Evolutionary conservation across 2,797 vertebrate species (phyloP), one percentile per base, ranked within the genome.

Genomic region (Cercopithecus diana): DNA sequence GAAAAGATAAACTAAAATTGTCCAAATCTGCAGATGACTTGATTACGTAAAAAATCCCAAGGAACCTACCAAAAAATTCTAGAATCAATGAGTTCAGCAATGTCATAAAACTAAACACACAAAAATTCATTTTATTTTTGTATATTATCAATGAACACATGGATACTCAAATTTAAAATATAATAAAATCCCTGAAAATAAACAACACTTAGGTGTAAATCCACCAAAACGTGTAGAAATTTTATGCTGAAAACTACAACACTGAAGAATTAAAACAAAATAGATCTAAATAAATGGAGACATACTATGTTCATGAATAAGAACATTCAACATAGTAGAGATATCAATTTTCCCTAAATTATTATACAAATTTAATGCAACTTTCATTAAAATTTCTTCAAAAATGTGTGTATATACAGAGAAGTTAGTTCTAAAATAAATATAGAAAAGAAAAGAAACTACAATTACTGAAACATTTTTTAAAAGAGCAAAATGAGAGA

Each of bases 91-190:
- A 94, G 5, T 86, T 52, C 76, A 82, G 12, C 8, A 72, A 61
- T 39, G 26, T 89, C 80, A 20, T 5, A 67, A 17, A 85, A 61
- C 84, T 81, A 7, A 95, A 93, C 20, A 30, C 13, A 79, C 50
- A 82, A 91, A 84, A 80, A n/a, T 73, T n/a, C 55, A 30, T 72
- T 89, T 93, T 33, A 72, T 57, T 67, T 93, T 92, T 91, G 15
- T 1, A 5, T 55, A 57, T 41, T 84, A n/a, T 86, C n/a, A 86
- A 30, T 88, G 41, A 94, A 67, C 73, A 89, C 30, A 26, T 85
- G 41, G 92, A 67, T 75, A 87, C 30, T 61, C 89, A 86, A 90
- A 50, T 89, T 86, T 43, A 88, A 90, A 83, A 57, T 88, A 50
- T 7, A 57, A 17, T 86, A 48, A 28, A 94, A 4, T 90, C 43